Evolutionary conservation across 2,797 vertebrate genomes (phyloP), one percentile per base, ranked within the genome.

Genomic region (Acanthurus tractus): DNA sequence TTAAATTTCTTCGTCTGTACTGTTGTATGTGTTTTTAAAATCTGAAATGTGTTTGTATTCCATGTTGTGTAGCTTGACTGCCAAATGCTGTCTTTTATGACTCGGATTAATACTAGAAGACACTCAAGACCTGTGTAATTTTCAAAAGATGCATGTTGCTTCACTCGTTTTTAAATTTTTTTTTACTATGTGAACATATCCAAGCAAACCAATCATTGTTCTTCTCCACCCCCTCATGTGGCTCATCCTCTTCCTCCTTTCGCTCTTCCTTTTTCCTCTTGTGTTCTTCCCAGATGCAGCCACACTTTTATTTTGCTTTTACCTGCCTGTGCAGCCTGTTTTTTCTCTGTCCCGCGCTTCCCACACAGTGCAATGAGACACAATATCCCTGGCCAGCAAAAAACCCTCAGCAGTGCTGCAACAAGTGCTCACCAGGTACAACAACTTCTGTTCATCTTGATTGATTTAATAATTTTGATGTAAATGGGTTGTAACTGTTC

Each of bases 361-460:
- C 82, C 20, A 15, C 10, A 0, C 0, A 22, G 0, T 95, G 94
- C 79, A 25, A 38, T 10, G 0, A 42, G 0, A 61, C 0, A 3
- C 8, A 89, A 0, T 88, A 85, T 52, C 0, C 0, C 0, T 79
- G 77, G 84, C 79, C 84, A 0, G 0, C 11, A 0, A 0, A 0
- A 0, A 0, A 0, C 0, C 2, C 8, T 10, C 0, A 0, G 0
- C 0, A 0, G 0, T 95, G 94, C 79, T 96, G 95, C 71, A 0
- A 79, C 0, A 92, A 40, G 82, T 96, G 95, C 40, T 0, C 0
- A n/a, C 88, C 91, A 93, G 95, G 95, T 96, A 93, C 18, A 55
- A 42, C 34, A 4, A 36, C 22, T 44, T 70, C 6, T 23, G 18
- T 58, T 57, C 1, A 2, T 34, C 9, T 17, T 6, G 0, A n/a